These are phyloP conservation scores for Drosophila subobscura DNA, from an alignment of 1,140 invertebrate genomes.

Conservation along the genomic window DNA sequence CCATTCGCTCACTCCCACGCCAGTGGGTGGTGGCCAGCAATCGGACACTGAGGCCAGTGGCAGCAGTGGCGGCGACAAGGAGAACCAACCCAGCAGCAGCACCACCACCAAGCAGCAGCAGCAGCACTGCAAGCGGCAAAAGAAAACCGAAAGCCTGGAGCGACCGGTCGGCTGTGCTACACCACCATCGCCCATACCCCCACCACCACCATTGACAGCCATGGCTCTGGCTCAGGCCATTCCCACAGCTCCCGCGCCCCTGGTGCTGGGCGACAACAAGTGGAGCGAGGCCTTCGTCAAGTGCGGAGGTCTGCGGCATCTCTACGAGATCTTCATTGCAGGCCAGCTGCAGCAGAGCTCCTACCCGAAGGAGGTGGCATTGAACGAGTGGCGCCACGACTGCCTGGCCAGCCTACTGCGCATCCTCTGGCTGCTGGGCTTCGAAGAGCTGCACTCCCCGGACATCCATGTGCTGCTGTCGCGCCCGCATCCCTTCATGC, in stretches of 20 bases:
- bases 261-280: conserved; percentile 51
- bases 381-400: conserved; percentile 97
- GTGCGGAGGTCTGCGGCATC: conserved; percentile 92
- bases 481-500: conserved; percentile 88
- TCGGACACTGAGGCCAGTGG: conserved; percentile 53
- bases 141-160: conserved; percentile 59
- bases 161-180: conserved; percentile 53
- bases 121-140: conserved; percentile 69
- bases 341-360: conserved; percentile 88
- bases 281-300: conserved; percentile 93
- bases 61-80: conserved; percentile 67
- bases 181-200: conserved; percentile 46
- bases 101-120: conserved; percentile 7
- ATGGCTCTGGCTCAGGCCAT: conserved; percentile 2
- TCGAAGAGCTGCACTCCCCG: conserved; percentile 85
- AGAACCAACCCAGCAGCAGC: conserved; percentile 57
- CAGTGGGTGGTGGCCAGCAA: conserved; percentile 27
- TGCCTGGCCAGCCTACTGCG: conserved; percentile 93
- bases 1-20: conserved; percentile 35
- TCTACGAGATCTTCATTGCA: conserved; percentile 96
- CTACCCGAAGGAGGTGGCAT: conserved; percentile 85
- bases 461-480: conserved; percentile 88
- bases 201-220: conserved; percentile 25
- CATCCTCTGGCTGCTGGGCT: conserved; percentile 91
- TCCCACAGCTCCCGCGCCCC: conserved; percentile 19